Evolutionary conservation across 2,888 invertebrate species (phyloP).

Genomic region (Galerucella pusilla): DNA sequence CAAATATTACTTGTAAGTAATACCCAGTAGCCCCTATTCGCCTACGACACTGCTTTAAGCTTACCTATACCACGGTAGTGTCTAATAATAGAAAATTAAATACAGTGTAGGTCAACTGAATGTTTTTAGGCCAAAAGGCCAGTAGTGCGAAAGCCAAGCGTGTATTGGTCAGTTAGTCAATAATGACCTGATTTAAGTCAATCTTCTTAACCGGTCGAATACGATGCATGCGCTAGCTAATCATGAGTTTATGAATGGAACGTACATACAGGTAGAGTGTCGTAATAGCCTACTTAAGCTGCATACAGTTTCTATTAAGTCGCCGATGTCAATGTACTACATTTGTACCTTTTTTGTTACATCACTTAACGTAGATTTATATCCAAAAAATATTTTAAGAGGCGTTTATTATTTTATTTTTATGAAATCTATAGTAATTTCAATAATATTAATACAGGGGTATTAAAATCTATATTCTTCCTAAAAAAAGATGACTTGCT

Average conservation of each 20-base stretch:
- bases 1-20: background rate
- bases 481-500: too few relatives aligned
- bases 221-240: slow-evolving; percentile 33
- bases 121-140: slow-evolving; percentile 63
- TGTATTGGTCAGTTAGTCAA: slow-evolving; percentile 50
- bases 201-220: slow-evolving; percentile 37
- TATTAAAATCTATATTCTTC: too few relatives aligned
- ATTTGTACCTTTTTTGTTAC: background rate
- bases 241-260: slow-evolving; percentile 40
- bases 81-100: slow-evolving; percentile 45
- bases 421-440: too few relatives aligned
- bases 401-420: too few relatives aligned
- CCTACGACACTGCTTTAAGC: slow-evolving; percentile 14
- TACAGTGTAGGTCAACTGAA: slow-evolving; percentile 54
- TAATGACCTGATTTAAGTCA: slow-evolving; percentile 56
- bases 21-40: background rate
- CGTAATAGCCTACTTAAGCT: slow-evolving; percentile 8
- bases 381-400: too few relatives aligned
- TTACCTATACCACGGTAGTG: slow-evolving; percentile 4
- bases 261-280: background rate
- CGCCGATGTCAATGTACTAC: slow-evolving; percentile 2
- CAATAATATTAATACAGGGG: too few relatives aligned
- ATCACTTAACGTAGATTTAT: background rate
- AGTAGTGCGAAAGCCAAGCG: slow-evolving; percentile 54
- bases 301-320: background rate